phyloP scores from a whole-genome alignment of 2,113 vertebrate genomes.

The Thalassoma bifasciatum region DNA sequence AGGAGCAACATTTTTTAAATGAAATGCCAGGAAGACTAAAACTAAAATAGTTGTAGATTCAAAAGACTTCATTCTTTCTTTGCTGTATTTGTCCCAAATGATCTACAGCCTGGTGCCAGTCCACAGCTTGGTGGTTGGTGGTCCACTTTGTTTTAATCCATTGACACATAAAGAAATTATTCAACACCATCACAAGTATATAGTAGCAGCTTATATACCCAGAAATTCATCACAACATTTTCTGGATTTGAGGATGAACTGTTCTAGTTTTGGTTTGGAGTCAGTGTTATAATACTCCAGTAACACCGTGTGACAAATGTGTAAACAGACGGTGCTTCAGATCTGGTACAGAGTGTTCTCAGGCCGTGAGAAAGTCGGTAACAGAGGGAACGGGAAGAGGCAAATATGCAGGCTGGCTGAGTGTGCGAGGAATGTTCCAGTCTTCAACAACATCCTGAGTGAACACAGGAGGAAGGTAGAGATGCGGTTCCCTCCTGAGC shows the following conservation, averaged over 20 bases:
- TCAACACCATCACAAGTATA: no score
- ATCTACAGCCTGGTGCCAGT: no score
- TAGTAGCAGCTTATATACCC: no score
- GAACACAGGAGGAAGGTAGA: conserved; percentile 46
- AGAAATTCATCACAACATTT: neutral
- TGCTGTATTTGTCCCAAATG: no score
- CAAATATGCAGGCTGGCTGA: conserved; percentile 48
- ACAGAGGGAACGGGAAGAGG: conserved; percentile 23
- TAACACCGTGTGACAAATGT: neutral
- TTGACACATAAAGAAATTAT: no score
- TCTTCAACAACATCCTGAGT: conserved; percentile 68
- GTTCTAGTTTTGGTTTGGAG: neutral
- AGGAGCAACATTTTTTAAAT: no score
- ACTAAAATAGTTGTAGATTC: no score
- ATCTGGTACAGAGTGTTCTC: conserved; percentile 54
- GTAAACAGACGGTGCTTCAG: neutral
- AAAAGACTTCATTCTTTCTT: no score
- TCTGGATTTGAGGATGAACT: neutral
- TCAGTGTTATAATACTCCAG: neutral
- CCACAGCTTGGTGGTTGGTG: no score
- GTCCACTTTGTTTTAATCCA: no score
- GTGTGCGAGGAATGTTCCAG: conserved; percentile 68
- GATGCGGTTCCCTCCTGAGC: conserved; percentile 39
- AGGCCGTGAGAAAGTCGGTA: conserved; percentile 16
- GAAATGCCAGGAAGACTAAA: no score